These are phyloP conservation scores for Drosophila pruinosa DNA, from an alignment of 1,140 invertebrate species.

Conservation along the genomic window DNA sequence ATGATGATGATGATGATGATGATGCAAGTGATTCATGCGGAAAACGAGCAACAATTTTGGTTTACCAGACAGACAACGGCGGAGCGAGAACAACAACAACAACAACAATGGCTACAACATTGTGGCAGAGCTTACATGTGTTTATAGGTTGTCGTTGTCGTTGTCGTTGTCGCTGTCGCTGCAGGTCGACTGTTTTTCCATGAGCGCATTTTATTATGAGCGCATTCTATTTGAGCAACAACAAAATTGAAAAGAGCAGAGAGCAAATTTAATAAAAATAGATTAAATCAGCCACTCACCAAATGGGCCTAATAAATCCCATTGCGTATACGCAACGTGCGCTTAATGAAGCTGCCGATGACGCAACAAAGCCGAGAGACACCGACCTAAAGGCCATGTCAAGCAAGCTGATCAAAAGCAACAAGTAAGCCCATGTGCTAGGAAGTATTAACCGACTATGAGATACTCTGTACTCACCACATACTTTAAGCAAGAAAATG, in stretches of 20 bases:
- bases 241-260: neutral
- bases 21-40: slow-evolving; percentile 79
- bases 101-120: slow-evolving; percentile 33
- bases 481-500: no score
- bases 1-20: slow-evolving; percentile 52
- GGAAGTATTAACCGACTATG: no score
- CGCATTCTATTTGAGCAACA: slow-evolving; percentile 33
- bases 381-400: no score
- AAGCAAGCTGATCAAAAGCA: no score
- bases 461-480: no score
- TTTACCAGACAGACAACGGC: slow-evolving; percentile 76
- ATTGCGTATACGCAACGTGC: slow-evolving; percentile 44
- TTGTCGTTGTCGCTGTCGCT: slow-evolving; percentile 29
- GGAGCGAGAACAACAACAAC: slow-evolving; percentile 39
- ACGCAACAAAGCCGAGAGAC: neutral
- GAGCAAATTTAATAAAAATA: slow-evolving; percentile 56
- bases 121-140: slow-evolving; percentile 65
- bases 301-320: neutral
- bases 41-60: slow-evolving; percentile 80
- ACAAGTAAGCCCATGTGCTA: no score
- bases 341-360: neutral
- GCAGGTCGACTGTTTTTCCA: slow-evolving; percentile 55
- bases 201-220: slow-evolving; percentile 78
- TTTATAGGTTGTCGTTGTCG: slow-evolving; percentile 61
- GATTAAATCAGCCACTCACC: slow-evolving; percentile 49